These are phyloP conservation scores for Ricordea florida DNA, from an alignment of 92 coral and sea anemone genomes.

Conservation along the genomic window DNA sequence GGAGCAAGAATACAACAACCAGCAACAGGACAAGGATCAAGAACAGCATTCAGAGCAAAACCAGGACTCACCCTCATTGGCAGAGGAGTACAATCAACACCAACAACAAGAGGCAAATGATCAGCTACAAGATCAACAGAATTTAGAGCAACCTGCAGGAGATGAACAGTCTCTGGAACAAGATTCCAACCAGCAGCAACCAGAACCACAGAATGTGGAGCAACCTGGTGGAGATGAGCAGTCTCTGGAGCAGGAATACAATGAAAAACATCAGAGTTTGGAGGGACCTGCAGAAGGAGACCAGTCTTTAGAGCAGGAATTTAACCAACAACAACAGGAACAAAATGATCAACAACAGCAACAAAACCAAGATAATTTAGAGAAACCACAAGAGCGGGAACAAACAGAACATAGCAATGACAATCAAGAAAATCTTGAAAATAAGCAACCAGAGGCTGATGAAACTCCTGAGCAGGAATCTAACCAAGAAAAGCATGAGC, in stretches of 20 bases:
- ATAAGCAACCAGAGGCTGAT: background rate
- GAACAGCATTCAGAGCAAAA: slow-evolving; percentile 3
- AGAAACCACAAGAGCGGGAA: no score
- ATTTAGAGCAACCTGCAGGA: background rate
- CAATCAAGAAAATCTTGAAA: no score
- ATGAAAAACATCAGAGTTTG: no score
- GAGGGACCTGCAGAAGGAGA: no score
- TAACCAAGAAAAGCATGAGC: background rate
- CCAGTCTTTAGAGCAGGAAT: no score
- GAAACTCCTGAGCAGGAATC: background rate
- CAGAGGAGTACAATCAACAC: slow-evolving; percentile 11
- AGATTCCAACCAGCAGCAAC: background rate
- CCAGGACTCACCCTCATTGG: slow-evolving; percentile 6
- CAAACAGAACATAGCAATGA: no score
- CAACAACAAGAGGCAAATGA: background rate
- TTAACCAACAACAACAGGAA: slow-evolving; percentile 16
- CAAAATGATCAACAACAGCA: background rate
- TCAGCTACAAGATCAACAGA: background rate
- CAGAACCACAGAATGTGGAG: no score
- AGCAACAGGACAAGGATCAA: slow-evolving; percentile 12
- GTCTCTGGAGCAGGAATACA: no score
- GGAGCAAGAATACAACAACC: slow-evolving; percentile 19
- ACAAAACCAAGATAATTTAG: no score
- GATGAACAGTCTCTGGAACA: background rate
- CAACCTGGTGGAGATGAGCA: no score